phyloP scores from a whole-genome alignment of 2,888 invertebrate genomes.

The Syrphus vitripennis region DNA sequence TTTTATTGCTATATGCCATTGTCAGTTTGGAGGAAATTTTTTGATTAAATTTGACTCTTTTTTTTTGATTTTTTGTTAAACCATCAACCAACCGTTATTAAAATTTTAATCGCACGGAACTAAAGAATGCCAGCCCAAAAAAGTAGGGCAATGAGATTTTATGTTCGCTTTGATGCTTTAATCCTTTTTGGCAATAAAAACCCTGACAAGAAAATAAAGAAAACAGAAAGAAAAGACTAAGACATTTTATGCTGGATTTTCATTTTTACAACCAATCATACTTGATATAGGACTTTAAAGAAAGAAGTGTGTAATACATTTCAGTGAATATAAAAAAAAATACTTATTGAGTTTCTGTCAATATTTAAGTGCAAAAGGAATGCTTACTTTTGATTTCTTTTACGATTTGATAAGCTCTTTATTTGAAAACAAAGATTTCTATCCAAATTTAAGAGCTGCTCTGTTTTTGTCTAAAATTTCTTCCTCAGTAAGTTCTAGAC shows the following conservation, averaged over 20 bases:
- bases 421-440: too few species aligned
- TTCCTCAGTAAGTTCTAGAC: too few species aligned
- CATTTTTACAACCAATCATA: neutral
- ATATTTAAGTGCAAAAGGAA: neutral
- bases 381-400: neutral
- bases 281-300: neutral
- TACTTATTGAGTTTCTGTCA: neutral
- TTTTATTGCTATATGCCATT: slow-evolving; percentile 32
- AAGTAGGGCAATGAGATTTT: slow-evolving; percentile 34
- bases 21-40: slow-evolving; percentile 27
- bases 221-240: neutral
- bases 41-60: slow-evolving; percentile 52
- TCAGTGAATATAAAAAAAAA: neutral
- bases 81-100: slow-evolving; percentile 23
- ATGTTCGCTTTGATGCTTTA: slow-evolving; percentile 6
- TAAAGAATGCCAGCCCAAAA: neutral
- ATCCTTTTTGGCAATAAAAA: slow-evolving; percentile 11
- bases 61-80: neutral
- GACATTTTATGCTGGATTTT: slow-evolving; percentile 11
- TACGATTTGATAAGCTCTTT: too few species aligned
- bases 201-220: neutral
- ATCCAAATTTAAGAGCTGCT: too few species aligned
- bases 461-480: too few species aligned
- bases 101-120: slow-evolving; percentile 9
- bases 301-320: neutral